Evolutionary conservation across 2,797 vertebrate genomes (phyloP), one percentile per base, ranked within the genome.

Genomic region (Geotria australis): DNA sequence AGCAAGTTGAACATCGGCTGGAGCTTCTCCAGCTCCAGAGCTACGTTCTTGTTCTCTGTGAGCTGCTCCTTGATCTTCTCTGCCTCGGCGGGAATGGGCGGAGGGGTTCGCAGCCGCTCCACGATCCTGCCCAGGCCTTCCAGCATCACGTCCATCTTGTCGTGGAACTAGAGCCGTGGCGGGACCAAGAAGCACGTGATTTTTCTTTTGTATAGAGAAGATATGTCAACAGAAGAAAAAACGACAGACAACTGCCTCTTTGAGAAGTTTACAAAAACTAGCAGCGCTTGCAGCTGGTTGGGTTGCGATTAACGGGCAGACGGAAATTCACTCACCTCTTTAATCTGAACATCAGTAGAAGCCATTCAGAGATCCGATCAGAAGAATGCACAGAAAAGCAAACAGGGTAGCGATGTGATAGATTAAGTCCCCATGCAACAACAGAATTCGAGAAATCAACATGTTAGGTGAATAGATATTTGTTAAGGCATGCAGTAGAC

Each of bases 11-110:
- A 96, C 64, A 85, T 86, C 0, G 91, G 88, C 68, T 94, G 79
- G 63, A 93, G 80, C 61, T 98, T 98, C 71, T 98, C 89, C 66
- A 95, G 76, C 69, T 98, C 91, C 74, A 94, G 64, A 0, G 78
- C 73, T 47, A 83, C 72, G 2, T 73, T 74, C 13, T 86, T 81
- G 63, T 94, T 94, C 56, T 98, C 91, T 1, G 73, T 73, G 70
- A 98, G 79, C 71, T 93, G 91, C 69, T 98, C 91, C 51, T 88
- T 73, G 73, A 98, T 98, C 73, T 98, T 98, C 3, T 98, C 91
- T 8, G 93, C 86, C 73, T 98, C 91, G 0, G 89, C 91, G 1
- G 91, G 89, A 66, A 94, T 91, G 0, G 80, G 75, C 1, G 89
- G 88, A 1, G 89, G 83, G 74, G 78, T 69, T 4, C 77, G 75